Conservation (phyloP, 2,797 vertebrate species). For the Rhyacichthys aspro region DNA sequence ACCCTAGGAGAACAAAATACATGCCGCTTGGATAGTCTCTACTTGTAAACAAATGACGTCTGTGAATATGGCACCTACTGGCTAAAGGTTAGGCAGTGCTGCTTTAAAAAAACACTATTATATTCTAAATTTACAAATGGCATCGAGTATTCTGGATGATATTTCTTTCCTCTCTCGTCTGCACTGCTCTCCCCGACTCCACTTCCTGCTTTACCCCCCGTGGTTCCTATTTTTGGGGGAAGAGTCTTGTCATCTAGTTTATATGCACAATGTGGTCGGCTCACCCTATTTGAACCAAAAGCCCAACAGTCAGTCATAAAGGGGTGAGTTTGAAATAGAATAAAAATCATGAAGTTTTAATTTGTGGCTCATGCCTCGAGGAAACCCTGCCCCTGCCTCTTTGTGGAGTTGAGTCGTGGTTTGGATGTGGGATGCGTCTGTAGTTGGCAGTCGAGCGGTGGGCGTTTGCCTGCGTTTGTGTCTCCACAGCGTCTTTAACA, state of each 20-base stretch:
- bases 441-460: slow-evolving; percentile 24
- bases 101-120: too few species aligned
- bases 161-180: neutral
- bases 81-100: too few species aligned
- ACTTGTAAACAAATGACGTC: too few species aligned
- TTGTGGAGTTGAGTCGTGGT: slow-evolving; percentile 9
- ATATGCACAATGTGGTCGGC: slow-evolving; percentile 16
- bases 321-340: slow-evolving; percentile 4
- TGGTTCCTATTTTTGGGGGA: slow-evolving; percentile 11
- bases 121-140: neutral
- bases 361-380: slow-evolving; percentile 13
- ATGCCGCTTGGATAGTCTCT: too few species aligned
- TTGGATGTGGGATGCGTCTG: slow-evolving; percentile 32
- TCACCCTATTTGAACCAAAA: neutral
- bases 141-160: neutral
- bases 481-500: slow-evolving; percentile 46
- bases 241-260: slow-evolving; percentile 13
- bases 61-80: too few species aligned
- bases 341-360: slow-evolving; percentile 14
- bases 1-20: too few species aligned
- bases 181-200: neutral
- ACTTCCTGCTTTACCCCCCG: neutral
- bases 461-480: slow-evolving; percentile 15
- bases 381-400: slow-evolving; percentile 9
- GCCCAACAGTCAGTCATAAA: neutral